A percentile compares a stretch with the other conserved stretches of the same genome.
These are phyloP conservation scores for Pycnomerus fuliginosus DNA, from an alignment of 2,888 invertebrate species.

Conservation along the genomic window DNA sequence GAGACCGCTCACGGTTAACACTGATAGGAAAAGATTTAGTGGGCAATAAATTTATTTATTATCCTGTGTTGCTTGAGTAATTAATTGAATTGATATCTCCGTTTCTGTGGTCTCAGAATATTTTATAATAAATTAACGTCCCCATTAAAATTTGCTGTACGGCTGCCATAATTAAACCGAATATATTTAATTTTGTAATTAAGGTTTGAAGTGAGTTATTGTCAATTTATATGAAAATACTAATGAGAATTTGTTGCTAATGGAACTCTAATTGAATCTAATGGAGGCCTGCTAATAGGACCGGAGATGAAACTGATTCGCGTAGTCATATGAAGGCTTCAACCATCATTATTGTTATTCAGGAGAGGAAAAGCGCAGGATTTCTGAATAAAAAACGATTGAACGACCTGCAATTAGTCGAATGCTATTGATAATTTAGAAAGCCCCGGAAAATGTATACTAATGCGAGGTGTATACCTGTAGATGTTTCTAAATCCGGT, in stretches of 20 bases:
- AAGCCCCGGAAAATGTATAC: too few species aligned
- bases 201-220: slow-evolving; percentile 18
- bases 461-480: too few species aligned
- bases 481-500: too few species aligned
- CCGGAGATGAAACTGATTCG: too few species aligned
- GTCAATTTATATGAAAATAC: slow-evolving; percentile 20
- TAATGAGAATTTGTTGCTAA: slow-evolving; percentile 15
- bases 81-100: slow-evolving; percentile 24
- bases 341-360: too few species aligned
- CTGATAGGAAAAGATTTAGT: slow-evolving; percentile 18
- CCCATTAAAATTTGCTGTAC: slow-evolving; percentile 23
- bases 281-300: slow-evolving; percentile 5
- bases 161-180: slow-evolving; percentile 20
- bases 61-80: slow-evolving; percentile 18
- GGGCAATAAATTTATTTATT: slow-evolving; percentile 21
- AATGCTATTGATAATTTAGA: too few species aligned
- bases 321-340: too few species aligned
- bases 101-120: slow-evolving; percentile 16
- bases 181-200: slow-evolving; percentile 18
- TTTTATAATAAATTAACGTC: slow-evolving; percentile 24
- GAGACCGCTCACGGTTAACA: slow-evolving; percentile 32
- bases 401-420: too few species aligned
- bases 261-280: slow-evolving; percentile 18
- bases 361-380: too few species aligned
- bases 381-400: too few species aligned